Evolutionary conservation across 2,797 vertebrate species (phyloP).

Genomic region (Geotria australis): DNA sequence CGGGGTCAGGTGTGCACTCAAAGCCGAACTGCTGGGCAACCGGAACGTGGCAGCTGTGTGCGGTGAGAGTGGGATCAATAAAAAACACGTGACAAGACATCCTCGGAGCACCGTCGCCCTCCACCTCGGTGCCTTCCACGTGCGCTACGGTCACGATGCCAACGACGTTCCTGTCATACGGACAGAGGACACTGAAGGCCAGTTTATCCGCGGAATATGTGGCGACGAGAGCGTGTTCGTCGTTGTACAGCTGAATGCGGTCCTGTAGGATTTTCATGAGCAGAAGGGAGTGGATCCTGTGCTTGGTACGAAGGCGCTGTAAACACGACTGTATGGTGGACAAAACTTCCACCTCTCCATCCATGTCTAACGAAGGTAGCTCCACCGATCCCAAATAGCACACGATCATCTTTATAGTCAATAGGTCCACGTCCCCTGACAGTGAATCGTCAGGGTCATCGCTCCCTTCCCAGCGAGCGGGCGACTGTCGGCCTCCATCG

Average conservation of each 20-base stretch:
- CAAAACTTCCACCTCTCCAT: background rate
- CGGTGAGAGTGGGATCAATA: background rate
- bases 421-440: no score
- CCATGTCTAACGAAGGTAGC: background rate
- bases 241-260: background rate
- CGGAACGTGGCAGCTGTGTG: background rate
- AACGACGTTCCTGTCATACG: background rate
- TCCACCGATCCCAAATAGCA: background rate
- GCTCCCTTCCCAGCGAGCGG: no score
- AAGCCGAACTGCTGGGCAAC: background rate
- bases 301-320: background rate
- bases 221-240: background rate
- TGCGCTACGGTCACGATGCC: background rate
- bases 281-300: background rate
- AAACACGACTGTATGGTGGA: background rate
- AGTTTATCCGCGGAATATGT: background rate
- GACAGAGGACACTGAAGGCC: background rate
- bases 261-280: background rate
- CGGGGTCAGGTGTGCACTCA: background rate
- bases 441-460: no score
- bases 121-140: slow-evolving; percentile 14
- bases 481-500: no score
- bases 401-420: background rate
- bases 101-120: slow-evolving; percentile 3
- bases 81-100: background rate